Base-by-base conservation (phyloP, 2,888 invertebrate species). In the Ormyrus rosae region DNA sequence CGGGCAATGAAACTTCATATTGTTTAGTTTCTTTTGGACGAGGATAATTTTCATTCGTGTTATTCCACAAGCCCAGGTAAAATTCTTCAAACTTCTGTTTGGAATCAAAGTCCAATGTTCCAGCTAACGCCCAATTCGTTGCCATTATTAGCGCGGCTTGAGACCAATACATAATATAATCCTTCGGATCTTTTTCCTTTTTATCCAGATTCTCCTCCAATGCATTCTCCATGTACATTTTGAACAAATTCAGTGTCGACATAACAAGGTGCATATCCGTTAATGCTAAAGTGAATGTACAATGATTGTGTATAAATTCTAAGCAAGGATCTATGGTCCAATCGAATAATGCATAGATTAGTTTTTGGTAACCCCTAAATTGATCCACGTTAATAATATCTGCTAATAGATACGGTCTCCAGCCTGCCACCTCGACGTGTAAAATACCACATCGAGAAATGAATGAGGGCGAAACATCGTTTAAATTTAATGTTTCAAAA, bases 401-500 rank as follows among this genome's bases (percentile, higher is more conserved):
- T 6, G 84, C 77, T 71, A 84, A 63, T 11, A 93, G 87, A 51
- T 93, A 89, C 0, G 92, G 91, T 67, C 90, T 87, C 94, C 94
- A 94, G 11, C 93, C 92, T 0, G 93, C 88, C 10, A 91, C 90
- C 34, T 94, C 93, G 82, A 95, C 89, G 87, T 94, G 93, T 77
- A 95, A 91, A 89, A 94, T 93, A 65, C 93, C 93, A 88, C 94
- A 94, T 11, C 93, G 91, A 65, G 94, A 93, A 51, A 95, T 92
- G 82, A 93, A 92, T 7, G 93, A 92, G 53, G 94, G 94, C 5
- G 92, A 92, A 34, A 90, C 91, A 83, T 93, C 91, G 5, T 91
- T 88, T 51, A 94, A 88, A 88, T 93, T 92, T 90, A 92, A 91
- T 2, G 93, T 93, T 88, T 94, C 94, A 86, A 94, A 93, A 84